Evolutionary conservation across 2,888 invertebrate genomes (phyloP).

Genomic region (Anagyrus pseudococci): DNA sequence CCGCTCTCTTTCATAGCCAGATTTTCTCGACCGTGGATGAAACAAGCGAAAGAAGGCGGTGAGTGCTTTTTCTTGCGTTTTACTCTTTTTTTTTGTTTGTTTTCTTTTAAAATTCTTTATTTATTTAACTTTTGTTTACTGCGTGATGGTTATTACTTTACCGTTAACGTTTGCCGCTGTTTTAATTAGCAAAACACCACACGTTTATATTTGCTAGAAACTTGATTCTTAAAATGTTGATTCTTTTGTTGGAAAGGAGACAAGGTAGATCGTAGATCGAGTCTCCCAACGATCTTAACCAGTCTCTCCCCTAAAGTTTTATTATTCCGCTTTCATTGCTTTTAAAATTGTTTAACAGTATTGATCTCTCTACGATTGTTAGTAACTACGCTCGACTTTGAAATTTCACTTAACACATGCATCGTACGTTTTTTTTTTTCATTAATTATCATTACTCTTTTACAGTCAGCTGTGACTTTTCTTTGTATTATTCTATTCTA

Average conservation of each 20-base stretch:
- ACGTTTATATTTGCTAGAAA: constrained; percentile 25
- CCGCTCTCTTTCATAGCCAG: constrained; percentile 11
- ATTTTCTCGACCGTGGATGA: constrained; percentile 27
- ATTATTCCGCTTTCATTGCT: constrained; percentile 32
- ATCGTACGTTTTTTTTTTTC: constrained; percentile 49
- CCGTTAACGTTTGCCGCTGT: constrained; percentile 16
- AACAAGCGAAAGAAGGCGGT: constrained; percentile 37
- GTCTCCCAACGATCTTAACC: constrained; percentile 37
- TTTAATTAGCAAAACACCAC: constrained; percentile 32
- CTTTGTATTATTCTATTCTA: constrained; percentile 15
- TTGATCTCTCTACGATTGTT: constrained; percentile 32
- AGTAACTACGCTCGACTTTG: constrained; percentile 39
- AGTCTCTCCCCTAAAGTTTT: constrained; percentile 39
- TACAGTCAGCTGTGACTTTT: constrained; percentile 49
- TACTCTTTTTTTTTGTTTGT: constrained; percentile 34
- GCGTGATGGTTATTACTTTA: constrained; percentile 28
- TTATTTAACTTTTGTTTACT: constrained; percentile 28
- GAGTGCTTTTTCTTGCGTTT: constrained; percentile 34
- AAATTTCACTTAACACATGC: constrained; percentile 54
- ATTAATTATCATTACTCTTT: constrained; percentile 40
- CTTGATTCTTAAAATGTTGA: not conserved
- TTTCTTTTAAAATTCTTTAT: constrained; percentile 22
- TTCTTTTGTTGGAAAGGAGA: constrained; percentile 22
- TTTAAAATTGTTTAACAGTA: constrained; percentile 23
- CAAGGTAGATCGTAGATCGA: constrained; percentile 33